These are phyloP conservation scores for Perca fluviatilis DNA, from an alignment of 2,113 vertebrate species.

Conservation along the genomic window DNA sequence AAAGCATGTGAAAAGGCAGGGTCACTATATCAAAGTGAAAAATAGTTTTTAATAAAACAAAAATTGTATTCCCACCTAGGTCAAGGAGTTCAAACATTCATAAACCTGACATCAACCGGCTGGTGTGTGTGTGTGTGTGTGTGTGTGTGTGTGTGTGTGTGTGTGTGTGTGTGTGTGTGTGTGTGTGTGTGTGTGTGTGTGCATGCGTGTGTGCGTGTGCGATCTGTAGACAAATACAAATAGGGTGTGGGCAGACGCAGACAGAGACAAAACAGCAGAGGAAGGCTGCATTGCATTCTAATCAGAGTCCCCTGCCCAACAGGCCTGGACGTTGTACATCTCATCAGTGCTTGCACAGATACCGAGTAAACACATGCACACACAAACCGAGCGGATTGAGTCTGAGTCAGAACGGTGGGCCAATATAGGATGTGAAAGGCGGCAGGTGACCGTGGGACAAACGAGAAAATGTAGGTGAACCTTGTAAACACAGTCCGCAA, in stretches of 20 bases:
- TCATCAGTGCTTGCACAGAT: conserved; percentile 49
- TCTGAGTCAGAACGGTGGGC: not conserved
- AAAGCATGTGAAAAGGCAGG: not conserved
- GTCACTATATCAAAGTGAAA: not conserved
- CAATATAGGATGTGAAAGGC: conserved; percentile 30
- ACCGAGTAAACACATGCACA: conserved; percentile 42
- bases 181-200: not conserved
- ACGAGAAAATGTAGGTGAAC: conserved; percentile 18
- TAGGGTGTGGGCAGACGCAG: conserved; percentile 36
- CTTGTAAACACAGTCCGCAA: conserved; percentile 7
- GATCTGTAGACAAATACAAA: conserved; percentile 43
- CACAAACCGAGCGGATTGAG: conserved; percentile 2
- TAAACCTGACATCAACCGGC: conserved; percentile 8
- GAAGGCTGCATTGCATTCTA: conserved; percentile 60
- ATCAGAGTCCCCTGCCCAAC: conserved; percentile 51
- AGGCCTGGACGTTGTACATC: conserved; percentile 49
- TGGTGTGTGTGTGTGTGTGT: not conserved
- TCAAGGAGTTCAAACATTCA: conserved; percentile 11
- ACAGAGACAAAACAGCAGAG: conserved; percentile 56
- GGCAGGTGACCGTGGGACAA: not conserved
- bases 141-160: not conserved
- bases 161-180: not conserved
- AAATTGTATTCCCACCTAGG: not conserved
- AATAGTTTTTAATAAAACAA: not conserved
- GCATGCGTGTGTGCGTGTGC: conserved; percentile 19